These are phyloP conservation scores for Ramphastos sulfuratus DNA, from an alignment of 2,113 vertebrate genomes.

Conservation along the genomic window DNA sequence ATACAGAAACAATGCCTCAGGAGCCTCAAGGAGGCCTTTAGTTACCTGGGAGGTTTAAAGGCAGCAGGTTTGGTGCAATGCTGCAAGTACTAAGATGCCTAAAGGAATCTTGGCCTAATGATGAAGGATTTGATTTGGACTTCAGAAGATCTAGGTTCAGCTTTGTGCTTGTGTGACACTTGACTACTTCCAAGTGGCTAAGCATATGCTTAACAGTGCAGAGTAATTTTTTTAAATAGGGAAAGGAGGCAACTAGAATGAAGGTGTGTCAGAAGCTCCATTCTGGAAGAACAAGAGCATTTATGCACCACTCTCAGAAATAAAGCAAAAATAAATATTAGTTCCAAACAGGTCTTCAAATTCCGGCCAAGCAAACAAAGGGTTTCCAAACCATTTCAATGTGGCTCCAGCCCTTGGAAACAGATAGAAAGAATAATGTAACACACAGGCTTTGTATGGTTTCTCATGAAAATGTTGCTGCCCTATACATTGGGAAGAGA, in stretches of 20 bases:
- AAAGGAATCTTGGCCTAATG: not conserved
- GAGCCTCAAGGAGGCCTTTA: not conserved
- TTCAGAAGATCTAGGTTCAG: slow-evolving; percentile 23
- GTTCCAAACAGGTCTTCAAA: not conserved
- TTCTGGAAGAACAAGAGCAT: not conserved
- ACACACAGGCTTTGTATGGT: not conserved
- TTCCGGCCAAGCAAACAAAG: not conserved
- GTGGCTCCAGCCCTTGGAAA: not conserved
- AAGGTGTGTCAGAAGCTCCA: not conserved
- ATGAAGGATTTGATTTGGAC: not conserved
- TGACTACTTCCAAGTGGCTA: not conserved
- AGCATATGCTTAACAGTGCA: not conserved
- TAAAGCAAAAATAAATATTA: not conserved
- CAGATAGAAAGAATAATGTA: not conserved
- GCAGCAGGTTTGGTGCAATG: not conserved
- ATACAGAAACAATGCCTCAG: slow-evolving; percentile 18
- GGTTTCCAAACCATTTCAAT: not conserved
- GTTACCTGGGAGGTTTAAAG: slow-evolving; percentile 23
- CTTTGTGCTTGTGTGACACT: not conserved
- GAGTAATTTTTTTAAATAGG: not conserved
- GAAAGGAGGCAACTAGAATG: not conserved
- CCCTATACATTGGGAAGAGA: not conserved
- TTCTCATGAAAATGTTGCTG: not conserved
- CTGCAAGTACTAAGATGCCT: not conserved
- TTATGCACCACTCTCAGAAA: not conserved